A percentile compares a stretch with the other conserved stretches of the same genome.
Evolutionary conservation across 2,113 vertebrate genomes (phyloP).

Genomic region (Paramisgurnus dabryanus): DNA sequence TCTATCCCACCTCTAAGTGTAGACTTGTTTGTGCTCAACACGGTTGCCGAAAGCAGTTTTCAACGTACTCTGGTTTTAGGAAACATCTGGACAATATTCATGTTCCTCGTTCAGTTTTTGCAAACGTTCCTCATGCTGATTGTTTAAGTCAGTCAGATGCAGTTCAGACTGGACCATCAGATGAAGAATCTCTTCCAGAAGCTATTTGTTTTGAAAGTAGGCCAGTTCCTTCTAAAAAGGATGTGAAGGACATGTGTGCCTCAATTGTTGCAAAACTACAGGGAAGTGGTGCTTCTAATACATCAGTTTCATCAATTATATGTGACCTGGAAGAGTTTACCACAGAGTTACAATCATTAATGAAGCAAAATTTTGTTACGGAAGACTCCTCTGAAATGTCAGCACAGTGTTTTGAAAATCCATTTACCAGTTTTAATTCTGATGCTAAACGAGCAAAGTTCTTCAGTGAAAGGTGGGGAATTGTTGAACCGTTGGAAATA

Average conservation of each 20-base stretch:
- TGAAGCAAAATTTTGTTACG: constrained; percentile 8
- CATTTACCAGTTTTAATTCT: too few species aligned
- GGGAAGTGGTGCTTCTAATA: constrained; percentile 26
- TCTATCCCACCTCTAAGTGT: constrained; percentile 42
- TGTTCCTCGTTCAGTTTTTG: constrained; percentile 8
- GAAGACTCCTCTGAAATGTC: constrained; percentile 37
- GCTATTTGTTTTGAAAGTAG: not conserved
- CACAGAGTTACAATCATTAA: constrained; percentile 30
- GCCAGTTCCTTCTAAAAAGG: not conserved
- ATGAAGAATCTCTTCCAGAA: not conserved
- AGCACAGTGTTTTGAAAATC: constrained; percentile 23
- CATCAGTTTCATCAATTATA: not conserved
- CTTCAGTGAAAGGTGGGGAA: too few species aligned
- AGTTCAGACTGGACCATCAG: not conserved
- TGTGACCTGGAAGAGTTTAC: constrained; percentile 48
- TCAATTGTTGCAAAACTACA: constrained; percentile 35
- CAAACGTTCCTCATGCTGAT: not conserved
- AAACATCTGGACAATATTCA: constrained; percentile 41
- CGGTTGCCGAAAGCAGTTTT: constrained; percentile 36
- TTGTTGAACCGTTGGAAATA: too few species aligned
- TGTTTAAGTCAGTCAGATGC: not conserved
- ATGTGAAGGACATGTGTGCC: constrained; percentile 43
- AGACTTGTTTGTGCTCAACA: constrained; percentile 41
- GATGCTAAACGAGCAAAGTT: too few species aligned
- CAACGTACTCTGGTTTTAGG: constrained; percentile 28